Conservation (phyloP, 2,113 vertebrate genomes). For the pig (Sus scrofa) region DNA sequence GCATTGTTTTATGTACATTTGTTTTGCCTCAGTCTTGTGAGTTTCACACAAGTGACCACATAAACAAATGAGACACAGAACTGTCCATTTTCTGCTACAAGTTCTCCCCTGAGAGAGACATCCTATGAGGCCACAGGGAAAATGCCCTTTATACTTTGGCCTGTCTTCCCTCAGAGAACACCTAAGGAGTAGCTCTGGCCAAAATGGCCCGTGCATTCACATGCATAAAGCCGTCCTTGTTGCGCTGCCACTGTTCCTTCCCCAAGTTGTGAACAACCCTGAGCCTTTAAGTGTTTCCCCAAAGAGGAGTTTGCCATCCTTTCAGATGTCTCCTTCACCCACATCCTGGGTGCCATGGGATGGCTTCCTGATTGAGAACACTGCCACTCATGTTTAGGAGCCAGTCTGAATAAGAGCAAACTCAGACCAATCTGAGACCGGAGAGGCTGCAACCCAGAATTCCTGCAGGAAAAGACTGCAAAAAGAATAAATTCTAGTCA, state of each 20-base stretch:
- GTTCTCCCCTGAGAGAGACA: background rate
- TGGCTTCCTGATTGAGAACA: background rate
- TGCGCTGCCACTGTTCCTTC: background rate
- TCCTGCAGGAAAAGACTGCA: background rate
- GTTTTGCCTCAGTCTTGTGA: background rate
- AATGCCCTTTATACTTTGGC: background rate
- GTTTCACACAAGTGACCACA: background rate
- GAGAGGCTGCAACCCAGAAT: background rate
- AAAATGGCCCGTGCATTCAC: background rate
- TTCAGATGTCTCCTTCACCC: background rate
- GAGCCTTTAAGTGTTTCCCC: background rate
- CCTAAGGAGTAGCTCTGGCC: background rate
- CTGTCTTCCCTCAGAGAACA: background rate
- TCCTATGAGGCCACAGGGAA: background rate
- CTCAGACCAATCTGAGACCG: background rate
- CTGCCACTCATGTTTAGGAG: background rate
- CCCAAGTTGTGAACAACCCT: background rate
- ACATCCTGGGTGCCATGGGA: background rate
- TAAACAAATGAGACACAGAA: background rate
- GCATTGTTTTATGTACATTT: background rate
- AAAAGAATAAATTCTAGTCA: slow-evolving; percentile 30
- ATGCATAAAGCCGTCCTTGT: background rate
- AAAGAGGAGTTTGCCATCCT: background rate
- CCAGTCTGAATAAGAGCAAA: background rate
- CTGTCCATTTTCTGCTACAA: background rate